Conservation (phyloP, 2,888 invertebrate genomes). For the Caenorhabditis virilis region DNA sequence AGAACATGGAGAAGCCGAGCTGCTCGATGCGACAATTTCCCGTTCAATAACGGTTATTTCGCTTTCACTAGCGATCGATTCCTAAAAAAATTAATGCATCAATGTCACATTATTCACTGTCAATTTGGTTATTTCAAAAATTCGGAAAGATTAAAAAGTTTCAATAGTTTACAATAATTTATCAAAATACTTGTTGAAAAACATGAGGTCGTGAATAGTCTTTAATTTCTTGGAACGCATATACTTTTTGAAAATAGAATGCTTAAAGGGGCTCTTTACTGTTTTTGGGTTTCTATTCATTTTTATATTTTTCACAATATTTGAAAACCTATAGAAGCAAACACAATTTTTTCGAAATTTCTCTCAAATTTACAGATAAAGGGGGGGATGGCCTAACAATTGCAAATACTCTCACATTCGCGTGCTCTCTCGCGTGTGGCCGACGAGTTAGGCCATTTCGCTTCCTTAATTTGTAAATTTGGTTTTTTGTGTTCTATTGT, state of each 20-base stretch:
- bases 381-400: no score
- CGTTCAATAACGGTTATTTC: constrained; percentile 48
- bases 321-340: no score
- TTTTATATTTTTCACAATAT: no score
- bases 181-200: neutral
- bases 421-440: no score
- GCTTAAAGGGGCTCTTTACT: no score
- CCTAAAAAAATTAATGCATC: constrained; percentile 18
- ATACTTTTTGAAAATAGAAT: neutral
- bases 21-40: constrained; percentile 42
- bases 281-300: no score
- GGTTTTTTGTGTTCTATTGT: no score
- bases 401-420: no score
- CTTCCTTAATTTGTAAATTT: no score
- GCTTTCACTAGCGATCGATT: constrained; percentile 43
- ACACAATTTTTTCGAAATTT: no score
- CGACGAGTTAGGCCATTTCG: no score
- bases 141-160: neutral
- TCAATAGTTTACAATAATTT: neutral
- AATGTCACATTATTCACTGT: neutral
- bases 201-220: neutral
- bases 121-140: neutral
- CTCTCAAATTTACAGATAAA: no score
- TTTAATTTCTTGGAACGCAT: neutral
- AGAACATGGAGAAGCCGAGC: constrained; percentile 42